phyloP scores from a whole-genome alignment of 1,140 invertebrate genomes.

The Pentalonia nigronervosa region DNA sequence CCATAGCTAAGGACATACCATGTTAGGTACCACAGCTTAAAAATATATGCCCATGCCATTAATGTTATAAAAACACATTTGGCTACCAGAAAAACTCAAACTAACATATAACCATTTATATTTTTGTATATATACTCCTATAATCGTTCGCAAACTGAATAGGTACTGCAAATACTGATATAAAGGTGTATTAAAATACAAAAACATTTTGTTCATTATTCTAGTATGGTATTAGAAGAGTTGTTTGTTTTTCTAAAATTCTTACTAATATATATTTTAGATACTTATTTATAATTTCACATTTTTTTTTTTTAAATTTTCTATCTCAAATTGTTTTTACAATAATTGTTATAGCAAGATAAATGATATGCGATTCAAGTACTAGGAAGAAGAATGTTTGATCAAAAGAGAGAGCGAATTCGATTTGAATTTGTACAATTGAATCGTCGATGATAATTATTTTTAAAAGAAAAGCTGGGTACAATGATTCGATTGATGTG shows the following conservation, averaged over 20 bases:
- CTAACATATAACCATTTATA: background rate
- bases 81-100: background rate
- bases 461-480: background rate
- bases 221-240: background rate
- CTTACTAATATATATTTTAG: background rate
- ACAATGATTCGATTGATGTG: background rate
- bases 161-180: background rate
- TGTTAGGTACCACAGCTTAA: too few relatives aligned
- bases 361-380: background rate
- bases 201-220: background rate
- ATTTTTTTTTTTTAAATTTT: background rate
- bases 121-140: background rate
- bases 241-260: background rate
- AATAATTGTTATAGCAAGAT: background rate
- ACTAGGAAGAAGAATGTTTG: background rate
- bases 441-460: background rate
- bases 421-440: background rate
- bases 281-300: background rate
- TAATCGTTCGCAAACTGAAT: background rate
- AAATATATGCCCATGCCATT: background rate
- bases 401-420: background rate
- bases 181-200: background rate
- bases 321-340: background rate
- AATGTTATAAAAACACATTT: constrained; percentile 1
- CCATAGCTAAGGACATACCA: background rate